Base-by-base conservation (phyloP, 2,797 vertebrate species). In the Tangara arthus region DNA sequence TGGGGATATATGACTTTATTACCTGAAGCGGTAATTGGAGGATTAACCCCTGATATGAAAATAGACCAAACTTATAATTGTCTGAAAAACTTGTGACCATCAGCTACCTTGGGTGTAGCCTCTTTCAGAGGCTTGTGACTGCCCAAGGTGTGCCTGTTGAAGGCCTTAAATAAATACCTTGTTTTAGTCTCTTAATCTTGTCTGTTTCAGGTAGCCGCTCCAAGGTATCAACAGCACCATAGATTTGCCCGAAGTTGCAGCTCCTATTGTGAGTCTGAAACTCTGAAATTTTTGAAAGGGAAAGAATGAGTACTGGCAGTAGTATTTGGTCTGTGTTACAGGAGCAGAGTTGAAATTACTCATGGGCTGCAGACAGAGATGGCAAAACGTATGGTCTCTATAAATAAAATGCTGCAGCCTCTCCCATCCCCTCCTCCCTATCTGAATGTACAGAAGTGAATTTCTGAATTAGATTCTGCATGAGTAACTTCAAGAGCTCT, bases 201-300 rank as follows among this genome's bases (percentile, higher is more conserved):
- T 52, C 30, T 52, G 19, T 63, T 42, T 12, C 22, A 63, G 32
- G 9, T 28, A 52, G 19, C 24, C 15, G 11, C 30, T 52, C 37
- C 37, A 61, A 61, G 18, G 14, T 35, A 50, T 26, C 18, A 34
- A 61, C 64, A 93, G 77, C 76, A 84, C 65, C 55, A 21, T 64
- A 72, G 81, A 64, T 94, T 93, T 96, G 56, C 94, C 93, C 96
- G 89, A 93, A 97, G 78, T 95, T 73, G 77, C 55, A 91, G 41
- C 37, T 97, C 91, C 69, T 90, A 72, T 79, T 79, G n/a, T 96
- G 80, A 95, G 82, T 96, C 92, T 94, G 92, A 97, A 97, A 81
- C 76, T 96, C 87, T 93, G 94, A 95, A 96, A 96, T 95, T 94
- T 95, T 92, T 96, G 94, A 95, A 97, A 95, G 66, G 68, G 85